phyloP scores from a whole-genome alignment of 2,797 vertebrate genomes.

The Pseudomugil gertrudae region DNA sequence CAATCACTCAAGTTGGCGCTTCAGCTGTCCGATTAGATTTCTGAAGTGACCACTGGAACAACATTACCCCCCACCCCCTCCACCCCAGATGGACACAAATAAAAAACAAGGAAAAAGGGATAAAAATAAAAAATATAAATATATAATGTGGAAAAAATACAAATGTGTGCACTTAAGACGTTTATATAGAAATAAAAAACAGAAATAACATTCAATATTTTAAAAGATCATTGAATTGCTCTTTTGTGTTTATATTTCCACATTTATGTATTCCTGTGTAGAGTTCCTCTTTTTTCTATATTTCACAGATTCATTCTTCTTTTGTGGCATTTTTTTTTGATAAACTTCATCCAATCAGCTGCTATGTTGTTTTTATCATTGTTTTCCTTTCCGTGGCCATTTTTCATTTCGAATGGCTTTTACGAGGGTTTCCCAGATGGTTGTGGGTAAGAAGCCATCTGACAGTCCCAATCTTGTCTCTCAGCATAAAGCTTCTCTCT shows the following conservation, averaged over 20 bases:
- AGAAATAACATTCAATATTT: background rate
- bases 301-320: background rate
- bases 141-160: too few relatives aligned
- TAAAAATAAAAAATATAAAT: too few relatives aligned
- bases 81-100: too few relatives aligned
- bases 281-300: too few relatives aligned
- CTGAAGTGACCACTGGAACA: too few relatives aligned
- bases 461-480: background rate
- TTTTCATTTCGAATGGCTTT: background rate
- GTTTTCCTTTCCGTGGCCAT: background rate
- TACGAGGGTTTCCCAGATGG: background rate
- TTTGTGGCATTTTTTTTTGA: background rate
- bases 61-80: too few relatives aligned
- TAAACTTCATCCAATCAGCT: background rate
- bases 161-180: too few relatives aligned
- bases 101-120: too few relatives aligned
- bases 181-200: background rate
- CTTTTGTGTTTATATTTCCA: background rate
- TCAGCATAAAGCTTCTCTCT: background rate
- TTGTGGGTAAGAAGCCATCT: background rate
- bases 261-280: background rate
- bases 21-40: too few relatives aligned
- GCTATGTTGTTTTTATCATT: background rate
- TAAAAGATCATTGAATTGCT: background rate
- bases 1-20: too few relatives aligned